Percentiles rank a stretch among this genome's conserved stretches.
Conservation (phyloP, 2,888 invertebrate genomes). For the Brachypalpus laphriformis region DNA sequence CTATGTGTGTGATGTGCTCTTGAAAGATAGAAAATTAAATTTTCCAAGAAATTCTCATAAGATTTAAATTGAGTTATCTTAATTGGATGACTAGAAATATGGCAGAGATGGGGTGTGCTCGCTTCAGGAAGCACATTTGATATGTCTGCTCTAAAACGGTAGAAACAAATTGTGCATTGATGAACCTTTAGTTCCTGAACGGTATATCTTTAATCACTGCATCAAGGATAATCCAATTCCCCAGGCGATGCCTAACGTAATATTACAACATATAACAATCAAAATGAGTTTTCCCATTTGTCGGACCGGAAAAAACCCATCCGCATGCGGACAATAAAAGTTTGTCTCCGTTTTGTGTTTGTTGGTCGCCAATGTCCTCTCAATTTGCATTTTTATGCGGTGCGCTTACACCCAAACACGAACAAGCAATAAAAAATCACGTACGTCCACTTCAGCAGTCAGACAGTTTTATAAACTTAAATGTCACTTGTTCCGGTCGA, state of each 20-base stretch:
- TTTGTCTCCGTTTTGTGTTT: conserved; percentile 16
- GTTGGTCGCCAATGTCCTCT: conserved; percentile 23
- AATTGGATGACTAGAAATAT: background rate
- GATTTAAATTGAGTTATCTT: conserved; percentile 13
- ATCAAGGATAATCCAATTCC: conserved; percentile 9
- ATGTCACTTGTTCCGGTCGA: conserved; percentile 68
- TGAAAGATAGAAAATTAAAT: conserved; percentile 13
- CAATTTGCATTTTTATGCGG: conserved; percentile 47
- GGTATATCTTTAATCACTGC: background rate
- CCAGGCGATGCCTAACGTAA: conserved; percentile 11
- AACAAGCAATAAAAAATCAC: conserved; percentile 37
- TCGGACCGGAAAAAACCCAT: conserved; percentile 32
- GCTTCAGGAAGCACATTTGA: too few relatives aligned
- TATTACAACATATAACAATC: conserved; percentile 34
- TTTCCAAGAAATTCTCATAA: background rate
- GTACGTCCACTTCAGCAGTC: conserved; percentile 59
- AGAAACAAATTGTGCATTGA: too few relatives aligned
- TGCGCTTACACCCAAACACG: background rate
- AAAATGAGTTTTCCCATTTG: conserved; percentile 38
- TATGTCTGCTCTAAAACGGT: too few relatives aligned
- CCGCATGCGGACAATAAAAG: conserved; percentile 17
- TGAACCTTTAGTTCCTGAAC: too few relatives aligned
- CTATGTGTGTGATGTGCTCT: background rate
- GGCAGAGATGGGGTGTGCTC: too few relatives aligned
- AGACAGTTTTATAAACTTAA: conserved; percentile 71